Evolutionary conservation across 2,113 vertebrate genomes (phyloP).

Genomic region (Pelmatolapia mariae): DNA sequence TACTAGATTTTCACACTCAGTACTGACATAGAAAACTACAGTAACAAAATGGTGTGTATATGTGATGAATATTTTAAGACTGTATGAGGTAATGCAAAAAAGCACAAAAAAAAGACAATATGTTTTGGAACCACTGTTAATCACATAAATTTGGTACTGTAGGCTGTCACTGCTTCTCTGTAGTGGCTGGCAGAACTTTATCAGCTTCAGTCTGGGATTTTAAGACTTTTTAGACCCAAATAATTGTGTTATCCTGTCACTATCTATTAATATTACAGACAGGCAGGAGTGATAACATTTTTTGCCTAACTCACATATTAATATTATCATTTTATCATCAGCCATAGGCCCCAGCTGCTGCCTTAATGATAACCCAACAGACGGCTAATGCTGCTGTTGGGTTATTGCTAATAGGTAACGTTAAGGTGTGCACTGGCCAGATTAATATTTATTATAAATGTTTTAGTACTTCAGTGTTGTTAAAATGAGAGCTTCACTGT

Average conservation of each 20-base stretch:
- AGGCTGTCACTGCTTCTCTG: not conserved
- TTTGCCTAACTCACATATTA: not conserved
- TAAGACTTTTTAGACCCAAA: not conserved
- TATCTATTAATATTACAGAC: not conserved
- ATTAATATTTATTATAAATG: not conserved
- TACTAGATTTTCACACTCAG: not conserved
- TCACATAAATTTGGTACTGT: not conserved
- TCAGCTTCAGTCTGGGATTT: not conserved
- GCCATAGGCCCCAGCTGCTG: not conserved
- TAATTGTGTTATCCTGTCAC: not conserved
- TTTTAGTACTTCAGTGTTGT: not conserved
- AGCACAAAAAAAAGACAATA: not conserved
- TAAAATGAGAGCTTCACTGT: not conserved
- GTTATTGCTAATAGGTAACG: not conserved
- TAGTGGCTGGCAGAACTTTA: not conserved
- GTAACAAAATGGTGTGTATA: not conserved
- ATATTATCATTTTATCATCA: not conserved
- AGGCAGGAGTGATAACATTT: not conserved
- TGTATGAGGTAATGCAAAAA: not conserved
- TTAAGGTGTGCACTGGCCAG: not conserved
- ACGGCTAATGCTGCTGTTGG: not conserved
- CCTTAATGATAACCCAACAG: not conserved
- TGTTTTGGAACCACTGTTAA: not conserved
- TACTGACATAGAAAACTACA: not conserved
- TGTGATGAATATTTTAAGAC: not conserved